Evolutionary conservation across 2,113 vertebrate species (phyloP).

Genomic region (Penelope pileata): DNA sequence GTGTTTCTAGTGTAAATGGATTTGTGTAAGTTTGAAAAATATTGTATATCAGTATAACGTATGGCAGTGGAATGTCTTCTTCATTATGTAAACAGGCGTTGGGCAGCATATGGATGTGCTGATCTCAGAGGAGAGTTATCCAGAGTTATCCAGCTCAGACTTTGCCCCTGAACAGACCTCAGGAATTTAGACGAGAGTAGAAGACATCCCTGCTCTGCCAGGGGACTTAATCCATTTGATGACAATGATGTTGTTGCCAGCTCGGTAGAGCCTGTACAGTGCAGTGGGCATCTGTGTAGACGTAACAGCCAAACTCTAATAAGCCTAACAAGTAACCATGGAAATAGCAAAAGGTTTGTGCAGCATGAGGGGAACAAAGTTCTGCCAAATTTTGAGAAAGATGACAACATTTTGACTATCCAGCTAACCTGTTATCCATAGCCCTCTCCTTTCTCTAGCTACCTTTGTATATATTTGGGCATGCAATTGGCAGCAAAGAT

Average conservation of each 20-base stretch:
- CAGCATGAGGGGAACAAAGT: accelerated
- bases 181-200: not conserved
- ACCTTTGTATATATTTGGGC: not conserved
- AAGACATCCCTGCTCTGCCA: not conserved
- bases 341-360: not conserved
- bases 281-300: accelerated
- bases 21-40: not conserved
- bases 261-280: too few species aligned
- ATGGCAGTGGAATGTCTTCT: accelerated
- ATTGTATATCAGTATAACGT: not conserved
- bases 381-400: not conserved
- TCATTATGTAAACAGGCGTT: accelerated
- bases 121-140: not conserved
- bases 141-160: not conserved
- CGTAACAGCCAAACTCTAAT: not conserved
- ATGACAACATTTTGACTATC: not conserved
- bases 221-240: accelerated
- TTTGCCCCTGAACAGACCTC: not conserved
- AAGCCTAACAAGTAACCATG: not conserved
- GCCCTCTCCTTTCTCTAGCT: not conserved
- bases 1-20: not conserved
- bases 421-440: not conserved
- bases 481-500: not conserved
- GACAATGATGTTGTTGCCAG: not conserved
- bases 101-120: not conserved